Percentiles rank a stretch among this genome's conserved stretches.
Evolutionary conservation across 2,888 invertebrate species (phyloP).

Genomic region (Polylopha cassiicola): DNA sequence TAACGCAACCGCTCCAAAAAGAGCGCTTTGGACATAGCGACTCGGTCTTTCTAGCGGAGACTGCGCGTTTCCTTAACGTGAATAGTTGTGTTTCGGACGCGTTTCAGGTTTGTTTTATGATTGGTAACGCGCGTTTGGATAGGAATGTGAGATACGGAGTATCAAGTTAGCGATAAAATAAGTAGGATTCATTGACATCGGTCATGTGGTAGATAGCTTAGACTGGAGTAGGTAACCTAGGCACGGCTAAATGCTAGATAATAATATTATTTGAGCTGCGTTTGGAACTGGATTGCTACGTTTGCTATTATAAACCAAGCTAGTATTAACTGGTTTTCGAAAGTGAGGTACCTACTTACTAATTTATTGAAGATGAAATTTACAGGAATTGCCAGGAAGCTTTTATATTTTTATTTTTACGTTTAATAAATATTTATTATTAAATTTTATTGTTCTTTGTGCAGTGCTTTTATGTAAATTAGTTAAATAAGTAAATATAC

Average conservation of each 20-base stretch:
- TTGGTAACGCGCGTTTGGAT: slow-evolving; percentile 30
- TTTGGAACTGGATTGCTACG: neutral
- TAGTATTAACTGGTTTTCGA: no score
- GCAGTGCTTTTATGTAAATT: no score
- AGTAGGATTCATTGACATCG: slow-evolving; percentile 66
- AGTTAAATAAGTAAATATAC: no score
- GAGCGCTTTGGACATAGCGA: slow-evolving; percentile 20
- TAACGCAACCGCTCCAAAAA: slow-evolving; percentile 42
- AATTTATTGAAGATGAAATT: no score
- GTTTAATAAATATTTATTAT: no score
- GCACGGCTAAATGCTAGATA: slow-evolving; percentile 33
- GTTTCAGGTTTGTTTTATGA: slow-evolving; percentile 32
- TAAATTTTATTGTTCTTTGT: no score
- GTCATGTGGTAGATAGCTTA: slow-evolving; percentile 50
- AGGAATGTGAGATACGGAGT: slow-evolving; percentile 39
- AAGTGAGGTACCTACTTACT: no score
- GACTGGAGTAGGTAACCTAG: slow-evolving; percentile 44
- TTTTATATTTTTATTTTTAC: no score
- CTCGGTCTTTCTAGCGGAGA: slow-evolving; percentile 31
- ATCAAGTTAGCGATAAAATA: slow-evolving; percentile 50
- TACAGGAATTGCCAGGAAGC: no score
- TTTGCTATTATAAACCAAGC: no score
- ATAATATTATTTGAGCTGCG: slow-evolving; percentile 28
- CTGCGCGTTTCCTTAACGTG: slow-evolving; percentile 36
- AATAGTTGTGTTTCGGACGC: slow-evolving; percentile 32